A percentile compares a stretch with the other conserved stretches of the same genome.
phyloP scores from a whole-genome alignment of 2,888 invertebrate species.

The Rugalucina vietnamica region DNA sequence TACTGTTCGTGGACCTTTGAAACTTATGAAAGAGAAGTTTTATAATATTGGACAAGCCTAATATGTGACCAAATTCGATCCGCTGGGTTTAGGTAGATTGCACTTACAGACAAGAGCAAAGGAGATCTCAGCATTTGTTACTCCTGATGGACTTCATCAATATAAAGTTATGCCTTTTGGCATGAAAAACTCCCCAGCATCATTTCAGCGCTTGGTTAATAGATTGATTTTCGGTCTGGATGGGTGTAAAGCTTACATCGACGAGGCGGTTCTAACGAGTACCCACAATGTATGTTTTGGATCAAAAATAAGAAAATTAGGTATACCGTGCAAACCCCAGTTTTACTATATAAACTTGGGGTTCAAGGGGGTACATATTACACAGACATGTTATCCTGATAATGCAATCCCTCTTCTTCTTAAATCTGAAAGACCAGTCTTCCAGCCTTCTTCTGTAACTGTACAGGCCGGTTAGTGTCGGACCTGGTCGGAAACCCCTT shows the following conservation, averaged over 20 bases:
- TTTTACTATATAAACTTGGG: too few relatives aligned
- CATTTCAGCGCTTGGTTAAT: slow-evolving; percentile 59
- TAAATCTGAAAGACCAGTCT: too few relatives aligned
- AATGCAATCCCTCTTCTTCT: too few relatives aligned
- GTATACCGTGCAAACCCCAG: too few relatives aligned
- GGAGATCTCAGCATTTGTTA: slow-evolving; percentile 61
- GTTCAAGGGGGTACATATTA: too few relatives aligned
- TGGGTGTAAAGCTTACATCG: slow-evolving; percentile 53
- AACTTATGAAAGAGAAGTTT: slow-evolving; percentile 63
- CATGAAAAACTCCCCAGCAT: slow-evolving; percentile 60
- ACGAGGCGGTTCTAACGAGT: too few relatives aligned
- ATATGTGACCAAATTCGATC: slow-evolving; percentile 64
- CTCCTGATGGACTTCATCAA: slow-evolving; percentile 54
- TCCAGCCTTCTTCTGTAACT: too few relatives aligned
- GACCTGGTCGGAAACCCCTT: too few relatives aligned
- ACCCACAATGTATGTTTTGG: too few relatives aligned
- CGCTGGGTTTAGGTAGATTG: slow-evolving; percentile 53
- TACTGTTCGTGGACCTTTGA: slow-evolving; percentile 43
- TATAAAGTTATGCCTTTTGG: slow-evolving; percentile 65
- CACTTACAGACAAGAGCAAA: slow-evolving; percentile 58
- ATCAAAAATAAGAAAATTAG: too few relatives aligned
- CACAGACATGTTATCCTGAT: too few relatives aligned
- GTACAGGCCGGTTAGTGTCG: too few relatives aligned
- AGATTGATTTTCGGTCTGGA: slow-evolving; percentile 25
- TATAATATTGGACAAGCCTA: slow-evolving; percentile 61